These are phyloP conservation scores for Enteromius fasciolatus DNA, from an alignment of 2,797 vertebrate species.

Conservation along the genomic window DNA sequence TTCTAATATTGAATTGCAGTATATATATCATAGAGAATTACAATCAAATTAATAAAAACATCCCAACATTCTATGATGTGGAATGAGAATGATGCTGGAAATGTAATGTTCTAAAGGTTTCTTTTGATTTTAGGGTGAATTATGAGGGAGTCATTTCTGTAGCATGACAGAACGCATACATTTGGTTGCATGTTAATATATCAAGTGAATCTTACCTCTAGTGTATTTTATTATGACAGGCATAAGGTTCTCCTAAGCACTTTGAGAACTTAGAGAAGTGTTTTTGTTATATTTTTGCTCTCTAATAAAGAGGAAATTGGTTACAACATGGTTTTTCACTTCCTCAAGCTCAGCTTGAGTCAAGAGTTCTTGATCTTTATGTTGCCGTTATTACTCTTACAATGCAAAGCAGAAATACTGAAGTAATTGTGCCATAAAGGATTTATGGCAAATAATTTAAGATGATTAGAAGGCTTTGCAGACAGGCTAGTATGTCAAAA, in stretches of 20 bases:
- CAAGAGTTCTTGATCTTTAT: slow-evolving; percentile 1
- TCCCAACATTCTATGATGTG: not conserved
- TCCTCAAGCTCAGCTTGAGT: slow-evolving; percentile 1
- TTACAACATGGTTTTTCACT: slow-evolving; percentile 39
- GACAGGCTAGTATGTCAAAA: not conserved
- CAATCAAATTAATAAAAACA: not conserved
- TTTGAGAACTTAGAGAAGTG: slow-evolving; percentile 40
- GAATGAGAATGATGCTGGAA: not conserved
- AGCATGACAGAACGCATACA: not conserved
- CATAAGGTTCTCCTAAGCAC: slow-evolving; percentile 48
- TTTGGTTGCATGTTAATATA: slow-evolving; percentile 17
- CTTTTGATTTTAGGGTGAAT: not conserved
- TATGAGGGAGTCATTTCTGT: not conserved
- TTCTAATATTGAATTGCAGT: not conserved
- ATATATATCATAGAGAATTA: not conserved
- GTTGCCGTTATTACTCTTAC: not conserved
- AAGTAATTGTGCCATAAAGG: not conserved
- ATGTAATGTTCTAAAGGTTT: not conserved
- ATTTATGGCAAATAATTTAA: not conserved
- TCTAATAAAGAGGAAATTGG: slow-evolving; percentile 29
- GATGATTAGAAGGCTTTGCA: not conserved
- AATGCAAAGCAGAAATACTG: not conserved
- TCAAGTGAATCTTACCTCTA: not conserved
- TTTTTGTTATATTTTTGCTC: slow-evolving; percentile 30
- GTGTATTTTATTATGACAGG: slow-evolving; percentile 1